Percentiles rank a stretch among this genome's conserved stretches.
Evolutionary conservation across 2,888 invertebrate genomes (phyloP).

Genomic region (Rhamphomyia laevipes): DNA sequence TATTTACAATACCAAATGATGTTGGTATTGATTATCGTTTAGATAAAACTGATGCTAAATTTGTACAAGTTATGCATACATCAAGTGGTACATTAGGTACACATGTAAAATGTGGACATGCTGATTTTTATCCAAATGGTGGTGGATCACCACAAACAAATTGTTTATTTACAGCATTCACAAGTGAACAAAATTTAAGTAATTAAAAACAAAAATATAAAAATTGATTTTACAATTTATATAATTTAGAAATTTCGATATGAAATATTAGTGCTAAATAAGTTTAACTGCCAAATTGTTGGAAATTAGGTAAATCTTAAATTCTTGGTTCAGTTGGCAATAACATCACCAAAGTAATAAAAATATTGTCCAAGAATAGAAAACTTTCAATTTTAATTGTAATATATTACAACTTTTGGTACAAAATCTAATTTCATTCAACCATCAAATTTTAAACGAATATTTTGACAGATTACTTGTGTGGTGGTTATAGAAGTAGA

Average conservation of each 20-base stretch:
- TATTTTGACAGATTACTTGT: too few relatives aligned
- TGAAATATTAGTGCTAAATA: not conserved
- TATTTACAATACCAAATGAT: conserved; percentile 31
- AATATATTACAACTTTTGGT: too few relatives aligned
- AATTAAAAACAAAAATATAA: conserved; percentile 12
- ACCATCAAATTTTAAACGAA: too few relatives aligned
- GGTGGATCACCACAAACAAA: conserved; percentile 31
- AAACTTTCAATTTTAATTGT: too few relatives aligned
- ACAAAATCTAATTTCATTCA: too few relatives aligned
- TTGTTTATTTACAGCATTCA: conserved; percentile 22
- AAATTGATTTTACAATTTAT: not conserved
- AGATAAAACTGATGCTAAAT: conserved; percentile 30
- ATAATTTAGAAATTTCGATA: not conserved
- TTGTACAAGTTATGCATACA: conserved; percentile 35
- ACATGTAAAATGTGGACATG: conserved; percentile 30
- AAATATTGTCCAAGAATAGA: too few relatives aligned
- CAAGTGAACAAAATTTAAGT: conserved; percentile 29
- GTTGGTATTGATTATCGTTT: conserved; percentile 28
- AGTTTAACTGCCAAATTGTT: too few relatives aligned
- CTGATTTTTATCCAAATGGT: conserved; percentile 36
- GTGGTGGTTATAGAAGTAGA: too few relatives aligned
- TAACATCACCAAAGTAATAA: too few relatives aligned
- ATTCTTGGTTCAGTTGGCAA: too few relatives aligned
- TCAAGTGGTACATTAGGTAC: conserved; percentile 32
- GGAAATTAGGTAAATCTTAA: too few relatives aligned